These are phyloP conservation scores for Schizotus pectinicornis DNA, from an alignment of 2,888 invertebrate genomes.

Conservation along the genomic window DNA sequence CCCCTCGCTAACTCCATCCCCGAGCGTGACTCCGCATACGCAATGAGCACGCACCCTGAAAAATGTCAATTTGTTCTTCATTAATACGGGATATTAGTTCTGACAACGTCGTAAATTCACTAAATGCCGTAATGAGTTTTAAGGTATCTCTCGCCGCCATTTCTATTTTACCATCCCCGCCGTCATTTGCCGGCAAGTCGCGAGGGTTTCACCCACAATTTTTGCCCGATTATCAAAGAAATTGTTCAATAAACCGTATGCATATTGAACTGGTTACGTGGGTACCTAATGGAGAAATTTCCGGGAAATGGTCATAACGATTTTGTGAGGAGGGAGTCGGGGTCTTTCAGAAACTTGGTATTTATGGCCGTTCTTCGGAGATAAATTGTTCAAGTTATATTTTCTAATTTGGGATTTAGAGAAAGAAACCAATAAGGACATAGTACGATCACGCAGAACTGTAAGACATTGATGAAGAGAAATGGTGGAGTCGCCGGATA, in stretches of 20 bases:
- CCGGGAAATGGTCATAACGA: too few species aligned
- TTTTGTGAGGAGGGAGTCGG: not conserved
- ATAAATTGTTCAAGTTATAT: conserved; percentile 32
- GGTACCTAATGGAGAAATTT: too few species aligned
- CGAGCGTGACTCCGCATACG: conserved; percentile 58
- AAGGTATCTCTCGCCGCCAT: conserved; percentile 31
- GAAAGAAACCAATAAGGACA: conserved; percentile 54
- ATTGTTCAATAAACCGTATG: too few species aligned
- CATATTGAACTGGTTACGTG: too few species aligned
- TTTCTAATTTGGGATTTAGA: conserved; percentile 41
- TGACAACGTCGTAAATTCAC: conserved; percentile 53
- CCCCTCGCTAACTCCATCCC: conserved; percentile 27
- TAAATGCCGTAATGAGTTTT: conserved; percentile 40
- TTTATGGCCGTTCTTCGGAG: conserved; percentile 6
- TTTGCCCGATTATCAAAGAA: not conserved
- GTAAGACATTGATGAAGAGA: conserved; percentile 56
- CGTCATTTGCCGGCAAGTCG: too few species aligned
- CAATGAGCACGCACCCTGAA: conserved; percentile 59
- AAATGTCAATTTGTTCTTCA: conserved; percentile 61
- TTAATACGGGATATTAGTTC: conserved; percentile 58
- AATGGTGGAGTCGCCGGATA: conserved; percentile 50
- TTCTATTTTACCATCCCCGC: conserved; percentile 3
- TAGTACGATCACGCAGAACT: conserved; percentile 52
- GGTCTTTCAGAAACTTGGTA: conserved; percentile 5
- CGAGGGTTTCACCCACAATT: too few species aligned